phyloP scores from a whole-genome alignment of 1,140 invertebrate species.

The Acromyrmex charruanus region DNA sequence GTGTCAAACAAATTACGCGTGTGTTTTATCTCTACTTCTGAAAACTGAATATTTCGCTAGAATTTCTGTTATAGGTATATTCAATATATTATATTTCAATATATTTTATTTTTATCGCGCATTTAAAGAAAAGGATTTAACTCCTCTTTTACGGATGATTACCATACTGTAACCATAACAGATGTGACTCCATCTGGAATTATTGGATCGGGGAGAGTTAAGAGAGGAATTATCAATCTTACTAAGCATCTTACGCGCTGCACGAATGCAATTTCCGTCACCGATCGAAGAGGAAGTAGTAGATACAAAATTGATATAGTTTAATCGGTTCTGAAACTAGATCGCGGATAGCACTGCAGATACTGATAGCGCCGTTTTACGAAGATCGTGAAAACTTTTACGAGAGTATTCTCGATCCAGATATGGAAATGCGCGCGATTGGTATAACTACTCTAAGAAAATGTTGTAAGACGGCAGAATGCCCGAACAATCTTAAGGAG shows the following conservation, averaged over 20 bases:
- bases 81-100: neutral
- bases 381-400: constrained; percentile 58
- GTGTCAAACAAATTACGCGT: constrained; percentile 9
- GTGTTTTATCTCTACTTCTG: neutral
- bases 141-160: neutral
- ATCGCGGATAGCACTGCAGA: constrained; percentile 37
- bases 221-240: constrained; percentile 52
- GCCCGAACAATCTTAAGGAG: constrained; percentile 37
- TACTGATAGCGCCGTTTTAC: constrained; percentile 47
- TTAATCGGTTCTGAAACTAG: constrained; percentile 60
- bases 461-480: constrained; percentile 26
- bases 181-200: neutral
- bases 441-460: constrained; percentile 50
- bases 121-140: neutral
- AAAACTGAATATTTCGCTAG: neutral
- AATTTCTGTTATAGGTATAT: constrained; percentile 20
- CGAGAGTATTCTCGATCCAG: constrained; percentile 42
- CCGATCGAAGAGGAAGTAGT: constrained; percentile 41
- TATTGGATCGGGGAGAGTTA: constrained; percentile 36
- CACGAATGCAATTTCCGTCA: constrained; percentile 56
- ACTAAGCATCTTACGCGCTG: constrained; percentile 24
- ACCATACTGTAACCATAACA: neutral
- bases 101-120: neutral
- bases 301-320: constrained; percentile 64
- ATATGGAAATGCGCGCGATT: constrained; percentile 57